phyloP scores from a whole-genome alignment of 2,888 invertebrate species.

The Sesia apiformis region DNA sequence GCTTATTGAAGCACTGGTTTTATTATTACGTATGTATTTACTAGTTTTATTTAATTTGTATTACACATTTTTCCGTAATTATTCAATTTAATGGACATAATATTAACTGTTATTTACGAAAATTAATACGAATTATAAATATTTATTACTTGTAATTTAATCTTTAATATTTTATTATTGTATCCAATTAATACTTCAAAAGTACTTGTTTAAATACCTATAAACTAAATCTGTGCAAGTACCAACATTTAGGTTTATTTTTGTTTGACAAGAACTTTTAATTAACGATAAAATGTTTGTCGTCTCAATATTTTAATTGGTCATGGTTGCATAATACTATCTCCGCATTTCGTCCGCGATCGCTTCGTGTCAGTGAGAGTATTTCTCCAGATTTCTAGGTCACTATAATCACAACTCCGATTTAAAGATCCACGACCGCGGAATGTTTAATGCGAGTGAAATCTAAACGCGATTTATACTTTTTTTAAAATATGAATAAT shows the following conservation, averaged over 20 bases:
- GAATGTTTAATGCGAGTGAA: constrained; percentile 35
- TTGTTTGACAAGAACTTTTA: too few relatives aligned
- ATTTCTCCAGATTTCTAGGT: constrained; percentile 52
- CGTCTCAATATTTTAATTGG: constrained; percentile 6
- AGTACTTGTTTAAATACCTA: too few relatives aligned
- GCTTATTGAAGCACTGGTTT: constrained; percentile 12
- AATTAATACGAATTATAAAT: too few relatives aligned
- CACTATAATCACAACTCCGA: constrained; percentile 36
- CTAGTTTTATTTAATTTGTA: not conserved
- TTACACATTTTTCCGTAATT: not conserved
- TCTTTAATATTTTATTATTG: too few relatives aligned
- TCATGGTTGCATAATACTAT: constrained; percentile 21
- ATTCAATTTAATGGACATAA: too few relatives aligned
- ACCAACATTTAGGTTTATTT: too few relatives aligned
- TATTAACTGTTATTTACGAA: too few relatives aligned
- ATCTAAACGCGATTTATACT: constrained; percentile 19
- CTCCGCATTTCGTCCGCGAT: constrained; percentile 19
- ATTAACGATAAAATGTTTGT: too few relatives aligned
- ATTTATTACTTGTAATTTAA: too few relatives aligned
- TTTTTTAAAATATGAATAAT: not conserved
- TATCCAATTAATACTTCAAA: too few relatives aligned
- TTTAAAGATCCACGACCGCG: constrained; percentile 26
- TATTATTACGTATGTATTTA: not conserved
- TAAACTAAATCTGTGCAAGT: too few relatives aligned
- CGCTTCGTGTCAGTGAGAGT: constrained; percentile 52